Base-by-base conservation (phyloP, 2,888 invertebrate genomes). In the Lasioglossum marginatum region DNA sequence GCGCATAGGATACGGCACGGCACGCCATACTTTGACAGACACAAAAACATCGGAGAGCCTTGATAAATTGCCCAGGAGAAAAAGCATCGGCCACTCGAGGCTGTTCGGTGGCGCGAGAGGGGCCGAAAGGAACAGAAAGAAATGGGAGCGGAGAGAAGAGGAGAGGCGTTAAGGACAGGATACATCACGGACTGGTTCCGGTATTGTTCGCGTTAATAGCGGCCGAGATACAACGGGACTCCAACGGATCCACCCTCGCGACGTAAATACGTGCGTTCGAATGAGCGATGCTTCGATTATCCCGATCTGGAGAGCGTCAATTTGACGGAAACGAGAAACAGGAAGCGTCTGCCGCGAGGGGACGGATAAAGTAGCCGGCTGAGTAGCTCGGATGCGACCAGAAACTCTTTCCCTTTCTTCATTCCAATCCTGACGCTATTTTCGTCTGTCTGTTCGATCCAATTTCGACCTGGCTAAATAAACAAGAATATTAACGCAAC, bases 141-240 rank as follows among this genome's bases (percentile, higher is more conserved):
- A 79, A 79, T 79, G 79, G 85, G 73, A 79, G 68, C 74, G 74
- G 73, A 73, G 60, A 60, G 78, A 80, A 82, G 76, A 82, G 87
- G 87, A 85, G 82, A 93, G 94, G 94, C 94, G 94, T 94, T 94
- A 93, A 93, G 92, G 89, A 93, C 93, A 94, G 94, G 94, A 95
- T 95, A 94, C 93, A 93, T 93, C 92, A 92, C 92, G 92, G 92
- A 92, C 93, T 91, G 91, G 93, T 94, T 94, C 94, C 95, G 95
- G 94, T 93, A 95, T 94, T 93, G 94, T 94, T 93, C 91, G 92
- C 93, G 92, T 93, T 95, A 95, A 94, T 94, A 94, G 94, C 93
- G 91, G 90, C 90, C 66, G 88, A 94, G 94, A 95, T 93, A 94
- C 92, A 93, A 92, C 91, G 87, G 87, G 87, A 88, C 87, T 70